Percentiles rank a stretch among this genome's conserved stretches.
Evolutionary conservation across 30 jellyfish, hydroid and myxozoan genomes (phyloP).

Genomic region (Aurelia sp.): DNA sequence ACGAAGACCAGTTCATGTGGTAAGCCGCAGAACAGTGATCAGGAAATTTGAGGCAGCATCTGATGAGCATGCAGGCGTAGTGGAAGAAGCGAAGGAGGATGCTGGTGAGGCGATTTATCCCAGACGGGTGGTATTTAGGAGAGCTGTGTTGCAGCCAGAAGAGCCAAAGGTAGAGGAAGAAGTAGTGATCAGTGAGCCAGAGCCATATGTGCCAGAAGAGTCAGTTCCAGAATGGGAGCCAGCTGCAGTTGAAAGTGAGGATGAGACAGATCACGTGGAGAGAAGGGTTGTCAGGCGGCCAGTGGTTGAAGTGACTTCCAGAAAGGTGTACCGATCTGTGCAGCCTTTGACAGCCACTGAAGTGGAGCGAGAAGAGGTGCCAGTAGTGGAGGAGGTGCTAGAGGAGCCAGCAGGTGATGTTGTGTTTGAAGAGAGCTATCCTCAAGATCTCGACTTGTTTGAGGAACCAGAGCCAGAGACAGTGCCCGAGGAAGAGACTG

Average conservation of each 20-base stretch:
- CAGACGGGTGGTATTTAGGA: slow-evolving; percentile 39
- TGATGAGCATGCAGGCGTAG: too few species aligned
- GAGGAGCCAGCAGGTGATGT: slow-evolving; percentile 20
- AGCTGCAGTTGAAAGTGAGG: not conserved
- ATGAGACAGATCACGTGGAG: slow-evolving; percentile 34
- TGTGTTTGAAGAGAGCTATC: slow-evolving; percentile 11
- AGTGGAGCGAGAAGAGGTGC: slow-evolving; percentile 9
- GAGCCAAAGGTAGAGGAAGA: slow-evolving; percentile 12
- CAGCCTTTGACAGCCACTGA: not conserved
- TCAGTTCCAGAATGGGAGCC: slow-evolving; percentile 6
- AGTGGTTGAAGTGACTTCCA: slow-evolving; percentile 33
- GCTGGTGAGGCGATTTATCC: slow-evolving; percentile 43
- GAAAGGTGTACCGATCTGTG: slow-evolving; percentile 50
- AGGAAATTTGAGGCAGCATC: too few species aligned
- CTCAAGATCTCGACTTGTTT: slow-evolving; percentile 16
- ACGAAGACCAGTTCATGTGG: too few species aligned
- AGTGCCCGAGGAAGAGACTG: slow-evolving; percentile 21
- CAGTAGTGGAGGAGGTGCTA: not conserved
- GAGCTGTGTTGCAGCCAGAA: slow-evolving; percentile 20
- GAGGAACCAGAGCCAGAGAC: slow-evolving; percentile 17
- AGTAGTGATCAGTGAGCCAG: slow-evolving; percentile 37
- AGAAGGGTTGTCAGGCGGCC: slow-evolving; percentile 51
- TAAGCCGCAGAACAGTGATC: too few species aligned
- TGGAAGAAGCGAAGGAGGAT: slow-evolving; percentile 42
- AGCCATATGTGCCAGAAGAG: slow-evolving; percentile 44